Percentiles rank a stretch among this genome's conserved stretches.
phyloP scores from a whole-genome alignment of 1,140 invertebrate species.

The Halyomorpha halys region DNA sequence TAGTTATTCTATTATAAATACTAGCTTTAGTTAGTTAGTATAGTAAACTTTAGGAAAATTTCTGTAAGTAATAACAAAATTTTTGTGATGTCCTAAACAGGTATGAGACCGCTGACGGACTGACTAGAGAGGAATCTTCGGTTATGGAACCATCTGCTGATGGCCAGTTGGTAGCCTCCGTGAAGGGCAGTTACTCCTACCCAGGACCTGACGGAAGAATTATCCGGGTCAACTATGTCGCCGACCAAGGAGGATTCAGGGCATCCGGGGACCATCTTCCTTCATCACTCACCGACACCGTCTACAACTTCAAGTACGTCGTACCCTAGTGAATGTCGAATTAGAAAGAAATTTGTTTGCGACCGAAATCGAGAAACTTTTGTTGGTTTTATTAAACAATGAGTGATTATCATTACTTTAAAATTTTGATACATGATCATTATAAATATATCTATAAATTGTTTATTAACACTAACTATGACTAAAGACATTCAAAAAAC shows the following conservation, averaged over 20 bases:
- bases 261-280: slow-evolving; percentile 6
- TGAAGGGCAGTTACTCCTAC: slow-evolving; percentile 59
- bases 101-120: slow-evolving; percentile 33
- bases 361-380: no score
- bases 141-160: slow-evolving; percentile 51
- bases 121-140: slow-evolving; percentile 29
- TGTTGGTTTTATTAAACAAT: no score
- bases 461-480: no score
- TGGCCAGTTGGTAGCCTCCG: slow-evolving; percentile 47
- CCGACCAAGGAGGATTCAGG: slow-evolving; percentile 41
- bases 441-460: no score
- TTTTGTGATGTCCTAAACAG: slow-evolving; percentile 36
- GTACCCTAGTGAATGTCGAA: not conserved
- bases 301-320: slow-evolving; percentile 16
- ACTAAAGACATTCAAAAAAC: no score
- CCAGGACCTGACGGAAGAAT: slow-evolving; percentile 69
- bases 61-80: no score
- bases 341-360: no score
- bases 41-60: no score
- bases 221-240: slow-evolving; percentile 62
- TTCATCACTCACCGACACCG: not conserved
- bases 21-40: no score
- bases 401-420: no score
- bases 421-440: no score
- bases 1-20: no score